Evolutionary conservation across 2,797 vertebrate genomes (phyloP).

Genomic region (Schizopygopsis malacanthus): DNA sequence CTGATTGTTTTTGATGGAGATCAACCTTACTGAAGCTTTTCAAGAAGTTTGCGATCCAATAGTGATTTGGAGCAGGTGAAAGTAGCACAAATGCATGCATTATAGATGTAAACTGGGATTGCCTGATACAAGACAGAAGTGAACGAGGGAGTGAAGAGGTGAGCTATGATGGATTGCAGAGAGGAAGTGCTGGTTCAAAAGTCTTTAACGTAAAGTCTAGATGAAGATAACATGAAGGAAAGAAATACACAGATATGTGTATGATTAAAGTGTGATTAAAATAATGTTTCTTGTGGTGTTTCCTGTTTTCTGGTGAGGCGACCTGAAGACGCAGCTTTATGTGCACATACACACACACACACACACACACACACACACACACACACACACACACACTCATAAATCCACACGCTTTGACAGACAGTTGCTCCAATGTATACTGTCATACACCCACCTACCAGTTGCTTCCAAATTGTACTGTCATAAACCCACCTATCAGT

Average conservation of each 20-base stretch:
- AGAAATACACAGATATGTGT: not conserved
- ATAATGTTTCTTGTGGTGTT: not conserved
- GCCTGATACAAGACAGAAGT: conserved; percentile 27
- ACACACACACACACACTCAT: conserved; percentile 4
- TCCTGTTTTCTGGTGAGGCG: not conserved
- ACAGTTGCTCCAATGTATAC: conserved; percentile 24
- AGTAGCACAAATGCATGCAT: conserved; percentile 48
- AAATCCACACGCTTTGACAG: not conserved
- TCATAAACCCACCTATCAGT: conserved; percentile 26
- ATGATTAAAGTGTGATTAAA: not conserved
- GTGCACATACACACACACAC: not conserved
- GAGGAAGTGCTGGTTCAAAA: not conserved
- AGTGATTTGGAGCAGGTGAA: conserved; percentile 25
- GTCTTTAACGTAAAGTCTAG: not conserved
- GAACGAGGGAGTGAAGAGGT: conserved; percentile 20
- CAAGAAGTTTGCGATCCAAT: conserved; percentile 13
- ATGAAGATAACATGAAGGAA: not conserved
- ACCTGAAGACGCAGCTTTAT: not conserved
- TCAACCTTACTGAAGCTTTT: conserved; percentile 4
- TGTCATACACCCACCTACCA: conserved; percentile 34
- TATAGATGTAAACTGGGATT: conserved; percentile 56
- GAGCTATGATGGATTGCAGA: conserved; percentile 12
- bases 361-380: not conserved
- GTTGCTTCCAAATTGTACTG: conserved; percentile 29
- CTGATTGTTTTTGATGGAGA: conserved; percentile 24